Evolutionary conservation across 2,797 vertebrate genomes (phyloP).

Genomic region (Macropus fuliginosus): DNA sequence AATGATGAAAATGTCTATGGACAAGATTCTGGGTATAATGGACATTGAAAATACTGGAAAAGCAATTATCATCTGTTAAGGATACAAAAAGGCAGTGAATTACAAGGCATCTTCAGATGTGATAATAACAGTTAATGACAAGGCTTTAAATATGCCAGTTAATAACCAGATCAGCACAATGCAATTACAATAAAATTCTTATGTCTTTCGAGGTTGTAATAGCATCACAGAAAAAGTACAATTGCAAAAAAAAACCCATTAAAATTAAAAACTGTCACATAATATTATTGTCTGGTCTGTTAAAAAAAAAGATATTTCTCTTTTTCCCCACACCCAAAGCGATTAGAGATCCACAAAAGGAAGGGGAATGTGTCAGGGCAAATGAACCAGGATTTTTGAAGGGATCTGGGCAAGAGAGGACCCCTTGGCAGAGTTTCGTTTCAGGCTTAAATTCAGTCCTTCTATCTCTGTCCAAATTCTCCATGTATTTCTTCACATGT

Average conservation of each 20-base stretch:
- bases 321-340: not conserved
- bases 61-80: not conserved
- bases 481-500: not conserved
- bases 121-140: not conserved
- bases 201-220: not conserved
- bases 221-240: not conserved
- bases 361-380: not conserved
- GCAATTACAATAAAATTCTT: not conserved
- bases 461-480: not conserved
- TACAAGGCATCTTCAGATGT: not conserved
- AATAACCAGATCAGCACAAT: not conserved
- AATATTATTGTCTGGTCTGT: not conserved
- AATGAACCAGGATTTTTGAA: not conserved
- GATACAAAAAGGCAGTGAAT: not conserved
- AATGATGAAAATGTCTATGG: slow-evolving; percentile 10
- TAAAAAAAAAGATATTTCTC: not conserved
- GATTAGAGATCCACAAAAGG: not conserved
- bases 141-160: not conserved
- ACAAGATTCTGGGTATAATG: not conserved
- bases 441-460: not conserved
- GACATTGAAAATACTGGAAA: slow-evolving; percentile 9
- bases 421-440: not conserved
- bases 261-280: not conserved
- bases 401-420: not conserved
- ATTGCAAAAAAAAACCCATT: not conserved